Evolutionary conservation across 1,140 invertebrate species (phyloP), one percentile per base, ranked within the genome.

Genomic region (Tachypleus tridentatus): DNA sequence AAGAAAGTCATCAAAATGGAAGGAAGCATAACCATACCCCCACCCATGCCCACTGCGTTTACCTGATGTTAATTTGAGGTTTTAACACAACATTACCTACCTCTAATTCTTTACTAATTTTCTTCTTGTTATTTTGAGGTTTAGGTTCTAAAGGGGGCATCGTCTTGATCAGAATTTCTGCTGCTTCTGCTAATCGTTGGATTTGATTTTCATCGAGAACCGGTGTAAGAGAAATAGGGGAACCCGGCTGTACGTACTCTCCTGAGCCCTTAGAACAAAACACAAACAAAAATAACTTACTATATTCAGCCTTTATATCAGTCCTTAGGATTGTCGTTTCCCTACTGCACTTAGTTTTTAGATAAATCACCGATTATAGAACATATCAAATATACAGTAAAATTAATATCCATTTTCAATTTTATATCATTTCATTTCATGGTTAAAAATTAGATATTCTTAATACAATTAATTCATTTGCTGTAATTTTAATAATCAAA

Each of bases 61-160:
- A n/a, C 66, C 6, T 8, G 8, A 51, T 69, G 4, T 63, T 10
- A 29, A 3, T 11, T 64, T 68, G 50, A 56, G 50, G 5, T 64
- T 64, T 11, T 5, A 63, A 58, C 11, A 71, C 76, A 29, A 29
- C 29, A 29, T 29, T 29, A 29, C 29, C 75, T 73, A 88, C 86
- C 81, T 97, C 91, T 67, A 96, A 79, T 73, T 97, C 93, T 77
- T 90, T 91, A 73, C 88, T 92, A 71, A 93, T 87, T 74, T 90
- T 91, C 79, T 95, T 96, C 74, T 96, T 96, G 59, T 88, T 86
- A 70, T 89, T 93, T 29, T 89, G 86, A 1, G 88, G 87, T 72
- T 93, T 91, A 3, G 91, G 88, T 73, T 96, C 89, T 67, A 91
- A 82, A 48, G 86, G 85, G 10, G 91, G 90, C 69, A 97, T 77